Conservation (phyloP, 2,888 invertebrate species). For the Aphidius colemani region DNA sequence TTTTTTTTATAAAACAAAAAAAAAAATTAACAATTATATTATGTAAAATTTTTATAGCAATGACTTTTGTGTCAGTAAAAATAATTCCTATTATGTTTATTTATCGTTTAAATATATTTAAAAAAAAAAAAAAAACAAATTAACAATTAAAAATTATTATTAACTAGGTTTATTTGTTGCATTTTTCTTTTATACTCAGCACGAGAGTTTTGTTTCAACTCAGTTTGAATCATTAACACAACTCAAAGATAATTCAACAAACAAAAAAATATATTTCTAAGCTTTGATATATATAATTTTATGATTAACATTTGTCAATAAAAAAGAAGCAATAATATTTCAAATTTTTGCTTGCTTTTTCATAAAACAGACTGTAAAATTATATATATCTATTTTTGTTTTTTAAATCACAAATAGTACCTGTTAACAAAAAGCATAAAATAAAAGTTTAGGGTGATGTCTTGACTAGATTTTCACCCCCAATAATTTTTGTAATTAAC, state of each 20-base stretch:
- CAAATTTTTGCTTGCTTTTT: not conserved
- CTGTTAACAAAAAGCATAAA: too few species aligned
- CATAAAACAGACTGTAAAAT: not conserved
- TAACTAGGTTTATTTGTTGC: too few species aligned
- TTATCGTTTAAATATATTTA: constrained; percentile 7
- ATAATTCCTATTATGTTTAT: not conserved
- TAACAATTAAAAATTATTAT: too few species aligned
- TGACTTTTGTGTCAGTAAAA: not conserved
- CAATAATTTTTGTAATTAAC: constrained; percentile 77
- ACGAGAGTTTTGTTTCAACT: too few species aligned
- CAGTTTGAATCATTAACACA: constrained; percentile 5
- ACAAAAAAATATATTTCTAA: not conserved
- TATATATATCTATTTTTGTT: not conserved
- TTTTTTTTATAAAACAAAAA: not conserved
- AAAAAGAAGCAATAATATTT: too few species aligned
- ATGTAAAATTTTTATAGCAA: not conserved
- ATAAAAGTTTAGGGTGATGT: constrained; percentile 53
- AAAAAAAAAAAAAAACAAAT: constrained; percentile 4
- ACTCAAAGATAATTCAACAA: not conserved
- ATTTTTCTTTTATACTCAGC: too few species aligned
- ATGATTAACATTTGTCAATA: too few species aligned
- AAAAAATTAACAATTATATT: not conserved
- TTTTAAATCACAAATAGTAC: not conserved
- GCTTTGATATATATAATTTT: not conserved
- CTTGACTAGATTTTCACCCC: constrained; percentile 77